Conservation (phyloP, 2,113 vertebrate species). For the Ophthalmolycus amberensis region DNA sequence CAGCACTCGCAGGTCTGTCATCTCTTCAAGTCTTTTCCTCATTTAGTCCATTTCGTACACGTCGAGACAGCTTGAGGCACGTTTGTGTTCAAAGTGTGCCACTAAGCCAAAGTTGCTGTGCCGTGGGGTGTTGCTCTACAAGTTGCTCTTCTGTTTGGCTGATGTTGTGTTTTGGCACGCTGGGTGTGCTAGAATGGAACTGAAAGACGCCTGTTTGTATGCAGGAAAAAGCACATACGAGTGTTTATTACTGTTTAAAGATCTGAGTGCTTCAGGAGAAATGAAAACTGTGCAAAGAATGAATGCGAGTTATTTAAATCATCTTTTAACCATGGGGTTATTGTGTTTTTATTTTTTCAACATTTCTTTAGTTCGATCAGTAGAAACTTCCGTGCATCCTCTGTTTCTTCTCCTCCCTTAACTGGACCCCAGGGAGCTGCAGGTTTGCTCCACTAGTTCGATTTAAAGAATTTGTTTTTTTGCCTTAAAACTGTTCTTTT, state of each 20-base stretch:
- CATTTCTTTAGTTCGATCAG: constrained; percentile 21
- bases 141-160: constrained; percentile 31
- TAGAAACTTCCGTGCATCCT: constrained; percentile 26
- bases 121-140: constrained; percentile 28
- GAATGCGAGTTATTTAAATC: constrained; percentile 46
- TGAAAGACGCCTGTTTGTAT: constrained; percentile 37
- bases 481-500: constrained; percentile 30
- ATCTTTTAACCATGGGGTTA: constrained; percentile 9
- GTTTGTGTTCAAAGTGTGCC: constrained; percentile 41
- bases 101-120: constrained; percentile 57
- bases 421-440: constrained; percentile 49
- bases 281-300: constrained; percentile 53
- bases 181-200: constrained; percentile 59
- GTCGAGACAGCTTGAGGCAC: background rate
- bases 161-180: constrained; percentile 47
- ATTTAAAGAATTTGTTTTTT: constrained; percentile 50
- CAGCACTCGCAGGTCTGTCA: constrained; percentile 2
- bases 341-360: constrained; percentile 29
- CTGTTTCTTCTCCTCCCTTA: constrained; percentile 31
- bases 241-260: constrained; percentile 20
- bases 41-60: background rate
- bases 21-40: background rate
- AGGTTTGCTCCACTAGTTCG: constrained; percentile 54
- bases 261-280: constrained; percentile 40
- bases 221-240: constrained; percentile 47